Evolutionary conservation across 2,113 vertebrate species (phyloP), one percentile per base, ranked within the genome.

Genomic region (Coracopsis vasa): DNA sequence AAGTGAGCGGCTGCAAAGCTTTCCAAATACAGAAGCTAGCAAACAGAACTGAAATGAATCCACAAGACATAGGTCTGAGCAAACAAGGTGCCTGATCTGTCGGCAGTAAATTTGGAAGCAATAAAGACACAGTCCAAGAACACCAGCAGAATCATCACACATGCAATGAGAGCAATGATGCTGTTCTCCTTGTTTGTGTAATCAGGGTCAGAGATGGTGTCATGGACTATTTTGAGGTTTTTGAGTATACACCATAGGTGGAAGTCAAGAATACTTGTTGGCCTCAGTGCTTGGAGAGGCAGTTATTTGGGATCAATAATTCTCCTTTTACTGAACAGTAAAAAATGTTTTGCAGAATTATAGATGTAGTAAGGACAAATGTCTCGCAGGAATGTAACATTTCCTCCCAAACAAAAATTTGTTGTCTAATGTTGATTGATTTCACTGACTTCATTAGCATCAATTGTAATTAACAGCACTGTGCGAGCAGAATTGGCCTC

Each of bases 131-230:
- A 79, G 56, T 58, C 19, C 2, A 12, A 74, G 69, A 89, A 45
- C 56, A 92, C 53, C 62, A 91, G 61, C 77, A 92, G 80, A 91
- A 58, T 50, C 42, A 54, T 86, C 83, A 71, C n/a, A 60, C 35
- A 13, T 74, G 88, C 86, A 75, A 0, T 77, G 42, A 65, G 31
- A 91, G 62, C 81, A 91, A 29, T 71, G 17, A 9, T 51, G 35
- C 84, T 94, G 42, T 75, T 74, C n/a, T 80, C 25, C 41, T 48
- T 45, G 50, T 65, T 84, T 71, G 51, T 81, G 51, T 72, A 37
- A 85, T 84, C 25, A 28, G 47, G 4, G 2, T 13, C 60, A 74
- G 67, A 73, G 64, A 31, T 24, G 62, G 37, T 58, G 33, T 67
- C 54, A 24, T 53, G 41, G 69, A 29, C 45, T 53, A 2, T 39